Conservation (phyloP, 2,888 invertebrate species). For the Eristalinus sepulchralis region DNA sequence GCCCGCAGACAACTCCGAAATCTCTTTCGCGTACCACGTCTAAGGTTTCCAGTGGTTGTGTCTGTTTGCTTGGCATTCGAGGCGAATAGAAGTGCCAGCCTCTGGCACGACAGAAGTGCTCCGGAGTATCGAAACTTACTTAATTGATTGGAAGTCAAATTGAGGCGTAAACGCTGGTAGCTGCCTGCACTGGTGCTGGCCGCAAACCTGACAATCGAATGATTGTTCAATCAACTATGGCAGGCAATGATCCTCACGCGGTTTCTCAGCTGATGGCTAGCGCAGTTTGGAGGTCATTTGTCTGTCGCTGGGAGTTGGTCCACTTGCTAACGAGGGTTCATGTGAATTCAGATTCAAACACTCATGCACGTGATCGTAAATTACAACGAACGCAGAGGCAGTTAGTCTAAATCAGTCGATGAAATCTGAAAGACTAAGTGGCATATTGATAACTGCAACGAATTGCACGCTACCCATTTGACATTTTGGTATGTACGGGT, state of each 20-base stretch:
- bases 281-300: slow-evolving; percentile 24
- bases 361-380: slow-evolving; percentile 13
- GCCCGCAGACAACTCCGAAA: slow-evolving; percentile 10
- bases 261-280: neutral
- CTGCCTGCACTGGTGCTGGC: neutral
- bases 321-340: neutral
- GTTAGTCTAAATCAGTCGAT: slow-evolving; percentile 15
- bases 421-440: slow-evolving; percentile 20
- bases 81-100: slow-evolving; percentile 13
- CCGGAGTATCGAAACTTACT: slow-evolving; percentile 3
- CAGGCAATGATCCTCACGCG: slow-evolving; percentile 23
- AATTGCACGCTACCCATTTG: slow-evolving; percentile 20
- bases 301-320: neutral
- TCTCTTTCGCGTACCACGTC: slow-evolving; percentile 3
- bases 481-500: neutral
- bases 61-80: slow-evolving; percentile 34
- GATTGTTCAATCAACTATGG: slow-evolving; percentile 8
- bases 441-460: neutral
- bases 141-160: slow-evolving; percentile 27
- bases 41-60: slow-evolving; percentile 18
- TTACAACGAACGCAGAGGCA: slow-evolving; percentile 13
- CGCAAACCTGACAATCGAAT: slow-evolving; percentile 11
- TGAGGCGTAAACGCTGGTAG: slow-evolving; percentile 23
- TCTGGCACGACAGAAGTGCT: slow-evolving; percentile 5
- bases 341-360: neutral